A percentile compares a stretch with the other conserved stretches of the same genome.
Conservation (phyloP, 2,113 vertebrate genomes). For the Rostratula benghalensis region DNA sequence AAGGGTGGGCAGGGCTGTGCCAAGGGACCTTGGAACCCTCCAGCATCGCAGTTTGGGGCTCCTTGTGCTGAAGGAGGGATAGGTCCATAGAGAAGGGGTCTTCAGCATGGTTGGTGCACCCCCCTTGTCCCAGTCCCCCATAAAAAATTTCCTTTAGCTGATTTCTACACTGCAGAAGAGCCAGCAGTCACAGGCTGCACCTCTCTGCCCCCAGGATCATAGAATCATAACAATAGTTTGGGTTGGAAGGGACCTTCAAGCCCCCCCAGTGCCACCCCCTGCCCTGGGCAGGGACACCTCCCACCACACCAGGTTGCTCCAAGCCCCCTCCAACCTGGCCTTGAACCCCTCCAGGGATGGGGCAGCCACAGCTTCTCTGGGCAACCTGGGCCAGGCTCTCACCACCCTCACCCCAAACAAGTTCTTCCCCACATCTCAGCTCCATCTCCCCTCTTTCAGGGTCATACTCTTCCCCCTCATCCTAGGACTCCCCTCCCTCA, state of each 20-base stretch:
- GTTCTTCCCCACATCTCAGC: too few species aligned
- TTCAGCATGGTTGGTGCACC: not conserved
- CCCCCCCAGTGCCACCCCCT: not conserved
- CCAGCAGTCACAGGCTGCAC: fast-evolving
- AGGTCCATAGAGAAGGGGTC: not conserved
- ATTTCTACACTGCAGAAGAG: not conserved
- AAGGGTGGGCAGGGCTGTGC: not conserved
- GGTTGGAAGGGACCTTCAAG: not conserved
- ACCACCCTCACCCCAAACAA: too few species aligned
- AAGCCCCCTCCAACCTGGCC: not conserved
- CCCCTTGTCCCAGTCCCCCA: fast-evolving
- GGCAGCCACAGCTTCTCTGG: too few species aligned
- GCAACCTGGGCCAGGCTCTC: too few species aligned
- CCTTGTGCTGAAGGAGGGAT: not conserved
- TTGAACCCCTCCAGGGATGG: not conserved
- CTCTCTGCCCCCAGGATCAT: not conserved
- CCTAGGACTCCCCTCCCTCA: too few species aligned
- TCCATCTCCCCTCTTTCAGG: too few species aligned
- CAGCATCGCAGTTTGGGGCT: fast-evolving
- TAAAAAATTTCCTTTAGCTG: not conserved
- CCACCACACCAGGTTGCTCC: too few species aligned
- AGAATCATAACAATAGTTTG: not conserved
- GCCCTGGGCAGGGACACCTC: too few species aligned
- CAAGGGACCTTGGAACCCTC: not conserved
- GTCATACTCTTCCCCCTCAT: too few species aligned